Percentiles rank a stretch among this genome's conserved stretches.
phyloP scores from a whole-genome alignment of 2,113 vertebrate genomes.

The Oenanthe oenanthe region DNA sequence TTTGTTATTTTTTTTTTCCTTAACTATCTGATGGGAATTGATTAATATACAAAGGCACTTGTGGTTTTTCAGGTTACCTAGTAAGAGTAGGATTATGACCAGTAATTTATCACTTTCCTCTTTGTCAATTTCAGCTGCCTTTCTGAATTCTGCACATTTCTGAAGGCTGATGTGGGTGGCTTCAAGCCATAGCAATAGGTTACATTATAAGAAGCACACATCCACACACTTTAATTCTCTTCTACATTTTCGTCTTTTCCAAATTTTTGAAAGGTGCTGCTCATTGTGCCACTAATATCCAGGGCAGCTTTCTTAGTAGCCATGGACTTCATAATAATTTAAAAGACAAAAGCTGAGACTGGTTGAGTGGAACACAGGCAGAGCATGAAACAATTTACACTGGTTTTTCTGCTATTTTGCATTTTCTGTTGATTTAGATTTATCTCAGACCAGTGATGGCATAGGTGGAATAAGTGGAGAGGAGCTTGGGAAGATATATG shows the following conservation, averaged over 20 bases:
- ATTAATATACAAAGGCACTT: neutral
- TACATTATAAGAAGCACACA: neutral
- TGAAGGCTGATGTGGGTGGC: neutral
- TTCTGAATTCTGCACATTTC: neutral
- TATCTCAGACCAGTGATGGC: neutral
- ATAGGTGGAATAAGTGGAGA: neutral
- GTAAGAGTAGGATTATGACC: neutral
- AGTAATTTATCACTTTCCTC: neutral
- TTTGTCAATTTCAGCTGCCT: neutral
- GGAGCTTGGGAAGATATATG: neutral
- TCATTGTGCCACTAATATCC: neutral
- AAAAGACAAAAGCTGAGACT: neutral
- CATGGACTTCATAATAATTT: neutral
- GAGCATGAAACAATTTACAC: neutral
- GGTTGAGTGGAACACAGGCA: neutral
- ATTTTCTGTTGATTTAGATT: neutral
- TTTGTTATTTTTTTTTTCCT: neutral
- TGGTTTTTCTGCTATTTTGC: neutral
- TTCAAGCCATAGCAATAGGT: neutral
- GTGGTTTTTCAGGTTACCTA: neutral
- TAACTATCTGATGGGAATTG: neutral
- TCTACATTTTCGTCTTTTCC: neutral
- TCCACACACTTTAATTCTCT: neutral
- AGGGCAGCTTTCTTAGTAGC: neutral
- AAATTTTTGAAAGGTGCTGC: neutral